These are phyloP conservation scores for Tachyglossus aculeatus DNA, from an alignment of 2,797 vertebrate genomes.

Conservation along the genomic window DNA sequence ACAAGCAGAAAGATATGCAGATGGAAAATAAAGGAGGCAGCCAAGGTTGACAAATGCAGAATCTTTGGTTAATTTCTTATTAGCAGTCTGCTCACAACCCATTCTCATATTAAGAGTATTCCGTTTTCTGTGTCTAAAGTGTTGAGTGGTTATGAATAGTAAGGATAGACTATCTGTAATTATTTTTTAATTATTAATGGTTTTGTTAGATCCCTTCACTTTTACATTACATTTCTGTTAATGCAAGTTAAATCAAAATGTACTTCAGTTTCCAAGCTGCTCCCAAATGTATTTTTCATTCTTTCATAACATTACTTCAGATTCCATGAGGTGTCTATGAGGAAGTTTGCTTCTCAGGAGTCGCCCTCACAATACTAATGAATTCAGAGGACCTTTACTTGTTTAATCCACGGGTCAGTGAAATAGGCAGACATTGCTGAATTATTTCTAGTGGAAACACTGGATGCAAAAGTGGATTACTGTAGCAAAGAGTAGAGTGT, in stretches of 20 bases:
- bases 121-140: conserved; percentile 79
- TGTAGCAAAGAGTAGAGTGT: not conserved
- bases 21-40: not conserved
- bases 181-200: conserved; percentile 84
- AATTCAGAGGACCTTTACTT: not conserved
- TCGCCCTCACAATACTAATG: conserved; percentile 25
- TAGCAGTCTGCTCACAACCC: conserved; percentile 71
- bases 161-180: conserved; percentile 79
- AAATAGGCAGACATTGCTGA: not conserved
- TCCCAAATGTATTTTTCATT: conserved; percentile 76
- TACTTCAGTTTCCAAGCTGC: conserved; percentile 72
- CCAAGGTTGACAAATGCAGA: not conserved
- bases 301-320: conserved; percentile 76
- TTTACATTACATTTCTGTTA: conserved; percentile 79
- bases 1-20: conserved; percentile 5
- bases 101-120: conserved; percentile 70
- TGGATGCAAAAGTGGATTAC: not conserved
- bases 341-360: conserved; percentile 50
- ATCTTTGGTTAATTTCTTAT: conserved; percentile 51
- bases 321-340: conserved; percentile 57
- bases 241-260: conserved; percentile 80
- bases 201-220: conserved; percentile 79
- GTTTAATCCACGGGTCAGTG: not conserved
- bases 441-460: not conserved
- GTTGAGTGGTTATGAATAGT: conserved; percentile 79